These are phyloP conservation scores for Lucinisca nassula DNA, from an alignment of 2,888 invertebrate genomes.

Conservation along the genomic window DNA sequence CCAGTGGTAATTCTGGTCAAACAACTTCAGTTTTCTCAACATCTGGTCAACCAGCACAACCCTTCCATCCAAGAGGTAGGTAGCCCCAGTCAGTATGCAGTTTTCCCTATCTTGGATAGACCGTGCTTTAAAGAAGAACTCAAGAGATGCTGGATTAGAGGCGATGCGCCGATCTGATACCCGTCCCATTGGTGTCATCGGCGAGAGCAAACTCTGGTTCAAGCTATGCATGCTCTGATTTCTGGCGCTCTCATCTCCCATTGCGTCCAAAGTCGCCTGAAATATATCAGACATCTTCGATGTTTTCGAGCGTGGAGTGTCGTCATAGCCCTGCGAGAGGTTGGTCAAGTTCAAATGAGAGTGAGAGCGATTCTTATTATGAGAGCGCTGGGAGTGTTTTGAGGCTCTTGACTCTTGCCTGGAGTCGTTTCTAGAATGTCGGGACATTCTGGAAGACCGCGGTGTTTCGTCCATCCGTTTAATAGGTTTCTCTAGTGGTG, in stretches of 20 bases:
- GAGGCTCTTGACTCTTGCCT: slow-evolving; percentile 48
- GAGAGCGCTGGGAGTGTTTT: slow-evolving; percentile 29
- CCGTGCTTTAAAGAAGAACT: slow-evolving; percentile 72
- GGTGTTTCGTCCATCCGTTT: slow-evolving; percentile 59
- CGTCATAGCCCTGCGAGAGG: slow-evolving; percentile 18
- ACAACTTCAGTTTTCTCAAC: slow-evolving; percentile 71
- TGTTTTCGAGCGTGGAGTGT: slow-evolving; percentile 55
- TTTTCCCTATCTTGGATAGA: slow-evolving; percentile 71
- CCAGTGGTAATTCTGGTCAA: slow-evolving; percentile 72
- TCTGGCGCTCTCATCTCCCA: slow-evolving; percentile 22
- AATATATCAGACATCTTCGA: slow-evolving; percentile 62
- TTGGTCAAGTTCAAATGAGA: slow-evolving; percentile 30
- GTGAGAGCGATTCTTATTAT: not conserved
- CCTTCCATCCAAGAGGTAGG: slow-evolving; percentile 62
- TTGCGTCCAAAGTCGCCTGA: slow-evolving; percentile 32
- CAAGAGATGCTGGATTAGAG: slow-evolving; percentile 63
- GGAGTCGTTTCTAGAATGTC: slow-evolving; percentile 10
- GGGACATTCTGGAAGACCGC: slow-evolving; percentile 63
- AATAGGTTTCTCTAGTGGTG: slow-evolving; percentile 22
- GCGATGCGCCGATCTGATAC: slow-evolving; percentile 50
- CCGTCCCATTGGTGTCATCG: slow-evolving; percentile 62
- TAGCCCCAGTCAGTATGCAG: slow-evolving; percentile 71
- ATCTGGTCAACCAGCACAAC: slow-evolving; percentile 71
- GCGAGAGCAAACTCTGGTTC: slow-evolving; percentile 52
- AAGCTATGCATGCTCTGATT: not conserved